Conservation (phyloP, 23 tunicate genomes). For the Halocynthia aurantium region DNA sequence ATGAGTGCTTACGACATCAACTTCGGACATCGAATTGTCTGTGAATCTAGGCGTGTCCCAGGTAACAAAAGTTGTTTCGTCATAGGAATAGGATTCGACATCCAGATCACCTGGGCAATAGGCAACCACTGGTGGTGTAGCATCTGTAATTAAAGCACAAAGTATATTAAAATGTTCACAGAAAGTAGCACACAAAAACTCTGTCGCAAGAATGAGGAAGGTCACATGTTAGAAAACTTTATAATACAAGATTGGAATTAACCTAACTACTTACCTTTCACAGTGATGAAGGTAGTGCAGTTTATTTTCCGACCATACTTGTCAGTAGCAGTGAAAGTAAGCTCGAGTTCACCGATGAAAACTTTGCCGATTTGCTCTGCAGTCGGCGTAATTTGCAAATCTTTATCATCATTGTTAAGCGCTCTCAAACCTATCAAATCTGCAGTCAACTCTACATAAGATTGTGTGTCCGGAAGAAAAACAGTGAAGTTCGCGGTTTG, state of each 20-base stretch:
- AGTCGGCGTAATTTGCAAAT: slow-evolving; percentile 21
- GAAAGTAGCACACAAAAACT: neutral
- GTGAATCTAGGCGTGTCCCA: slow-evolving; percentile 59
- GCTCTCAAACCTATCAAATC: slow-evolving; percentile 34
- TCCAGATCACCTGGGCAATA: slow-evolving; percentile 63
- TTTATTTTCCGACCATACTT: slow-evolving; percentile 8
- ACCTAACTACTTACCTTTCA: slow-evolving; percentile 30
- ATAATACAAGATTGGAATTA: neutral
- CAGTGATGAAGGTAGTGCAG: slow-evolving; percentile 23
- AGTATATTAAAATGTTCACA: neutral
- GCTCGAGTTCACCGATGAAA: slow-evolving; percentile 3
- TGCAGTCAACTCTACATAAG: slow-evolving; percentile 22
- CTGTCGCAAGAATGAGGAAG: too few relatives aligned
- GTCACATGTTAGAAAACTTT: neutral
- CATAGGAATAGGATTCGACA: slow-evolving; percentile 51
- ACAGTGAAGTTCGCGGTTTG: slow-evolving; percentile 7
- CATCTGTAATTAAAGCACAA: slow-evolving; percentile 15
- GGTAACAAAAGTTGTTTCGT: slow-evolving; percentile 36
- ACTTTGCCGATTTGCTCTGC: slow-evolving; percentile 7
- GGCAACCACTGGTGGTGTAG: slow-evolving; percentile 39
- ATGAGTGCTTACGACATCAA: slow-evolving; percentile 11
- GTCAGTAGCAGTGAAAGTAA: slow-evolving; percentile 38
- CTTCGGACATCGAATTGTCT: slow-evolving; percentile 49
- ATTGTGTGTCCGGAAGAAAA: slow-evolving; percentile 15
- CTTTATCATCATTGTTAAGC: slow-evolving; percentile 25